A percentile compares a stretch with the other conserved stretches of the same genome.
Evolutionary conservation across 2,888 invertebrate genomes (phyloP).

Genomic region (Euproctis similis): DNA sequence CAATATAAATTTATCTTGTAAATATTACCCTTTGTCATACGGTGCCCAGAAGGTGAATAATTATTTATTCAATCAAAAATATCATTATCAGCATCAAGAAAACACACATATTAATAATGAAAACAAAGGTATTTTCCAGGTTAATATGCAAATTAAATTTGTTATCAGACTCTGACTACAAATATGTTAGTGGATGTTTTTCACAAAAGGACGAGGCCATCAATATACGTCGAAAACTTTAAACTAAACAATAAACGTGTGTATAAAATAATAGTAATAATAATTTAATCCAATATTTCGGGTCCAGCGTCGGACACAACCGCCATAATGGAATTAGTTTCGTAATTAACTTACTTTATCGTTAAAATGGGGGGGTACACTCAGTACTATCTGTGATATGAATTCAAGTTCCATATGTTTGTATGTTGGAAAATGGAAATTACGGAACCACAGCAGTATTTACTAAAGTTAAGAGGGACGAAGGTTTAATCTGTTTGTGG

Average conservation of each 20-base stretch:
- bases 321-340: constrained; percentile 55
- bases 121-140: constrained; percentile 2
- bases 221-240: constrained; percentile 18
- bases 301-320: constrained; percentile 28
- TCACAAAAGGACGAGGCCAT: constrained; percentile 13
- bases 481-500: constrained; percentile 32
- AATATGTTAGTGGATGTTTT: constrained; percentile 8
- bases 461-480: constrained; percentile 29
- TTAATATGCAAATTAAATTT: constrained; percentile 13
- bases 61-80: too few relatives aligned
- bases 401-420: constrained; percentile 43
- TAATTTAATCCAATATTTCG: constrained; percentile 34
- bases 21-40: too few relatives aligned
- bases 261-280: constrained; percentile 20
- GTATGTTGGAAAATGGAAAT: constrained; percentile 28
- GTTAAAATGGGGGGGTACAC: constrained; percentile 47
- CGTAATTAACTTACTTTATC: constrained; percentile 54
- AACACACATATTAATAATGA: constrained; percentile 4
- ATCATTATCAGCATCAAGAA: not conserved
- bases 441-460: constrained; percentile 26
- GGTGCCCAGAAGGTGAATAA: too few relatives aligned
- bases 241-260: constrained; percentile 27
- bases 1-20: too few relatives aligned
- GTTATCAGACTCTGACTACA: constrained; percentile 10
- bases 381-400: constrained; percentile 37